A percentile compares a stretch with the other conserved stretches of the same genome.
These are phyloP conservation scores for Crematogaster levior DNA, from an alignment of 2,888 invertebrate genomes.

Conservation along the genomic window DNA sequence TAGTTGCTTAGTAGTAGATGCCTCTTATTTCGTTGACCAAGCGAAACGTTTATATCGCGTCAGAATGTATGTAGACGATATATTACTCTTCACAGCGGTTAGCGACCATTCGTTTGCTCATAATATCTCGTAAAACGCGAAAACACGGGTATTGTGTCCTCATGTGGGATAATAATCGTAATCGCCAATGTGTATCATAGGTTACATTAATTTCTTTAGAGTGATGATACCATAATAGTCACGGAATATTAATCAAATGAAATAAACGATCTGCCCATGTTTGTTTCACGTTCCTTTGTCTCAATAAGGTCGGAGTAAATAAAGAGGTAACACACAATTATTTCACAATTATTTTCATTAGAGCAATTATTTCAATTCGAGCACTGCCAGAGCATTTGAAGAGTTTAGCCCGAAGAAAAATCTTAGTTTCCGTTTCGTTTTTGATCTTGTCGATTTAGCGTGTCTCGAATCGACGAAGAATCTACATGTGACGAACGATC, in stretches of 20 bases:
- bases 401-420: neutral
- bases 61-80: conserved; percentile 36
- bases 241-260: neutral
- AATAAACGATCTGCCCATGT: neutral
- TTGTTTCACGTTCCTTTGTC: neutral
- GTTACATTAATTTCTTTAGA: too few relatives aligned
- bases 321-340: too few relatives aligned
- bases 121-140: conserved; percentile 36
- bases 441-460: conserved; percentile 54
- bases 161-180: neutral
- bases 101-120: conserved; percentile 17
- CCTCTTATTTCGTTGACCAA: conserved; percentile 54
- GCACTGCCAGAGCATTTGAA: neutral
- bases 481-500: conserved; percentile 67
- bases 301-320: neutral
- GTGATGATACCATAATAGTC: neutral
- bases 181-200: neutral
- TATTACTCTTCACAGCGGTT: conserved; percentile 19
- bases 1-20: conserved; percentile 48
- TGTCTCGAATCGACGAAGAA: conserved; percentile 45
- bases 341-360: neutral
- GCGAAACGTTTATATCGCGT: conserved; percentile 45
- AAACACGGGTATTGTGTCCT: conserved; percentile 8
- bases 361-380: conserved; percentile 12
- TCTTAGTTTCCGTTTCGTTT: neutral